Evolutionary conservation across 2,888 invertebrate genomes (phyloP).

Genomic region (Troides aeacus): DNA sequence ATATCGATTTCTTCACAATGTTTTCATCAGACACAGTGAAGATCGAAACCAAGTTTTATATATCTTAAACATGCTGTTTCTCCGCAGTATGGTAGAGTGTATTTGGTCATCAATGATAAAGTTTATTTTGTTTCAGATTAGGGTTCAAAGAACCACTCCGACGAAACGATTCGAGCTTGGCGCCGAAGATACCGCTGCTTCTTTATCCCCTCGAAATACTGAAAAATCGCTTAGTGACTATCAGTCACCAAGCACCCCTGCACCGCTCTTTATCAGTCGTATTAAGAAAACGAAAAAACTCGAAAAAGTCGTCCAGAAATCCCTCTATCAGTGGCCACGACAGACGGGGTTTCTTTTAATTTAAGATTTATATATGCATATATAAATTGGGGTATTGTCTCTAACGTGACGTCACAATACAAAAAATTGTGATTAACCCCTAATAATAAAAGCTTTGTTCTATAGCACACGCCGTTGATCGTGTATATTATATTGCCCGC

Average conservation of each 20-base stretch:
- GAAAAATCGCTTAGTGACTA: slow-evolving; percentile 71
- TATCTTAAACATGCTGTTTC: no score
- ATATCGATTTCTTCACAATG: no score
- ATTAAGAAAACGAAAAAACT: slow-evolving; percentile 60
- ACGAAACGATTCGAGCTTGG: slow-evolving; percentile 76
- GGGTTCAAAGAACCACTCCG: slow-evolving; percentile 58
- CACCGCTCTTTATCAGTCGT: slow-evolving; percentile 72
- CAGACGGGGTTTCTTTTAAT: slow-evolving; percentile 54
- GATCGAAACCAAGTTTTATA: no score
- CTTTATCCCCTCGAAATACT: slow-evolving; percentile 62
- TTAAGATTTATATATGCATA: slow-evolving; percentile 71
- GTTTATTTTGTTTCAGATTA: slow-evolving; percentile 67
- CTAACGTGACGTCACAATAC: slow-evolving; percentile 77
- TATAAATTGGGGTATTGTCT: slow-evolving; percentile 73
- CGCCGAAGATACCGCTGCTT: slow-evolving; percentile 48
- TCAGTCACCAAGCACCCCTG: slow-evolving; percentile 64
- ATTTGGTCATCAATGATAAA: background rate
- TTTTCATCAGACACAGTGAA: no score
- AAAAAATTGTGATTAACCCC: slow-evolving; percentile 58
- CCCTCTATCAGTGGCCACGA: slow-evolving; percentile 76
- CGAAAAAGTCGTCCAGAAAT: slow-evolving; percentile 46
- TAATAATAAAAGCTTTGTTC: slow-evolving; percentile 52
- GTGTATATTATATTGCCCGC: slow-evolving; percentile 63
- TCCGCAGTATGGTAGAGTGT: no score
- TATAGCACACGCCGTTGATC: slow-evolving; percentile 60